phyloP scores from a whole-genome alignment of 2,797 vertebrate genomes.

The Anabas testudineus region DNA sequence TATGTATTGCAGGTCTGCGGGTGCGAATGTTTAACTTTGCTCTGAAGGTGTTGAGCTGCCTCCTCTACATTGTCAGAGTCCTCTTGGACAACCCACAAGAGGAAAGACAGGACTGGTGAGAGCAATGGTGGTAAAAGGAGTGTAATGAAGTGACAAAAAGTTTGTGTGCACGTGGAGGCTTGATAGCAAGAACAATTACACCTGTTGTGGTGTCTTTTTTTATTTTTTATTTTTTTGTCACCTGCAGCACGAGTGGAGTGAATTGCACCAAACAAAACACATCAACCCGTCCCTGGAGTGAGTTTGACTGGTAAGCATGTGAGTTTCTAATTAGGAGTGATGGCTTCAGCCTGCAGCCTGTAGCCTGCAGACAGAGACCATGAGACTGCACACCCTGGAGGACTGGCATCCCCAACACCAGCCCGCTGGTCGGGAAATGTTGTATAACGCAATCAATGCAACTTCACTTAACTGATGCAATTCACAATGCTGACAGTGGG shows the following conservation, averaged over 20 bases:
- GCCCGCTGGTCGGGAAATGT: slow-evolving; percentile 43
- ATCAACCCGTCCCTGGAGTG: slow-evolving; percentile 81
- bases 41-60: slow-evolving; percentile 89
- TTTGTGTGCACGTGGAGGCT: slow-evolving; percentile 31
- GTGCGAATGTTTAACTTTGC: slow-evolving; percentile 91
- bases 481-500: slow-evolving; percentile 65
- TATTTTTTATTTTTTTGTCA: slow-evolving; percentile 11
- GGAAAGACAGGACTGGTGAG: slow-evolving; percentile 84
- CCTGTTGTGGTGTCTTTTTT: slow-evolving; percentile 16
- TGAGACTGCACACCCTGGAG: slow-evolving; percentile 36
- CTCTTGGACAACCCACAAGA: slow-evolving; percentile 87
- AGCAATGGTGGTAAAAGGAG: slow-evolving; percentile 27
- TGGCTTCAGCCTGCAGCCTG: slow-evolving; percentile 48
- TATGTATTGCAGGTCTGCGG: slow-evolving; percentile 83
- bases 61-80: slow-evolving; percentile 89
- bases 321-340: slow-evolving; percentile 59
- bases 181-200: slow-evolving; percentile 39
- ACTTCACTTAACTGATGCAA: slow-evolving; percentile 57
- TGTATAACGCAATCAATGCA: slow-evolving; percentile 68
- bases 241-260: slow-evolving; percentile 76
- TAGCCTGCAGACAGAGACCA: slow-evolving; percentile 40
- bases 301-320: slow-evolving; percentile 88
- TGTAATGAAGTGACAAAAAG: slow-evolving; percentile 48
- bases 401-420: slow-evolving; percentile 14
- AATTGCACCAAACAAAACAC: slow-evolving; percentile 87